phyloP scores from a whole-genome alignment of 1,140 invertebrate species.

The Drosophila cardini region DNA sequence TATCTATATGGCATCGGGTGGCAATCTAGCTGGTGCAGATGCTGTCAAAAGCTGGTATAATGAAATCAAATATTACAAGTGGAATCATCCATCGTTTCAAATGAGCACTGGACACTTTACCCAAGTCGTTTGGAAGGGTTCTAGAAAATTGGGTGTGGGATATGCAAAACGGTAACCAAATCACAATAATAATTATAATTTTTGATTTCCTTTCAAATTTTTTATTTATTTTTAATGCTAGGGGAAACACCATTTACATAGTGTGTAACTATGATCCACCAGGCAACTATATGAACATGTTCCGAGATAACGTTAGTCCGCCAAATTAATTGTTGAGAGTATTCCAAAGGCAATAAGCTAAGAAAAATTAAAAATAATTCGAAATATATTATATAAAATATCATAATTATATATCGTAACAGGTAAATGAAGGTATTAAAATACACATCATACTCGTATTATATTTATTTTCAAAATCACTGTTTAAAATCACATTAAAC shows the following conservation, averaged over 20 bases:
- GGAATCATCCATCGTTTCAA: conserved; percentile 87
- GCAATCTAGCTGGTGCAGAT: conserved; percentile 86
- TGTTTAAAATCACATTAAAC: conserved; percentile 43
- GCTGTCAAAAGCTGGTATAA: conserved; percentile 88
- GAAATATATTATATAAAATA: too few relatives aligned
- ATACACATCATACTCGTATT: conserved; percentile 10
- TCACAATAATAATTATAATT: not conserved
- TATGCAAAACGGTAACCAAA: conserved; percentile 86
- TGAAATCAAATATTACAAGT: conserved; percentile 86
- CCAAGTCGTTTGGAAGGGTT: conserved; percentile 90
- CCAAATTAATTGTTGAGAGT: conserved; percentile 1
- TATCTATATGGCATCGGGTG: conserved; percentile 89
- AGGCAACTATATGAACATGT: conserved; percentile 63
- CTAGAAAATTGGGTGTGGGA: conserved; percentile 90
- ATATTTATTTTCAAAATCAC: conserved; percentile 44
- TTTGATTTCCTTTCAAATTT: not conserved
- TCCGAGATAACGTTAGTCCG: conserved; percentile 46
- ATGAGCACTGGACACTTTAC: conserved; percentile 89
- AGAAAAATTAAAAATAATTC: too few relatives aligned
- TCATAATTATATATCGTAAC: too few relatives aligned
- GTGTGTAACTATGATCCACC: conserved; percentile 79
- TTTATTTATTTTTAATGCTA: conserved; percentile 3
- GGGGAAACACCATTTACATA: conserved; percentile 59
- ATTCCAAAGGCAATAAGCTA: too few relatives aligned
- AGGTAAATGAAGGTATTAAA: not conserved